Evolutionary conservation across 1,140 invertebrate species (phyloP).

Genomic region (Physella acuta): DNA sequence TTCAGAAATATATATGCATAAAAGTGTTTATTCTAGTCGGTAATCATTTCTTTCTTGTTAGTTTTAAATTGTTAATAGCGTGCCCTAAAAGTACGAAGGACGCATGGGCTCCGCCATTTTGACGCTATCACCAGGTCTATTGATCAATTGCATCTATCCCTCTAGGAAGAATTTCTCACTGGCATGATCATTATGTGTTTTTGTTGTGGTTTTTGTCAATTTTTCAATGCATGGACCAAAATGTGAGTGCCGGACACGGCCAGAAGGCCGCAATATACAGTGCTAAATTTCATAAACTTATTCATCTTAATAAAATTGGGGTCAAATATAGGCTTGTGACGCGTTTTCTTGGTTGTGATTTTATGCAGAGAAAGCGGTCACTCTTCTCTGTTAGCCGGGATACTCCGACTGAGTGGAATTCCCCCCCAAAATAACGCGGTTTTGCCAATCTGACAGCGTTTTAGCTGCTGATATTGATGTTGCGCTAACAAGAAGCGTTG

Average conservation of each 20-base stretch:
- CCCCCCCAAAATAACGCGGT: slow-evolving; percentile 50
- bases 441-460: slow-evolving; percentile 48
- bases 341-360: slow-evolving; percentile 12
- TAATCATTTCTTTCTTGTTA: background rate
- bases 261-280: slow-evolving; percentile 19
- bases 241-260: slow-evolving; percentile 24
- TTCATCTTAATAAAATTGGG: background rate
- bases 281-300: slow-evolving; percentile 3
- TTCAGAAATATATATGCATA: background rate
- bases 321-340: background rate
- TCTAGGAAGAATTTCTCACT: slow-evolving; percentile 48
- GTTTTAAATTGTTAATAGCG: background rate
- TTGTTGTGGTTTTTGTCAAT: slow-evolving; percentile 52
- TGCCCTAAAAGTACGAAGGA: slow-evolving; percentile 8
- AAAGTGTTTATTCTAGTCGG: background rate
- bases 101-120: slow-evolving; percentile 50
- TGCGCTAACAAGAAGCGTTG: slow-evolving; percentile 36
- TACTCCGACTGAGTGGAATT: slow-evolving; percentile 40
- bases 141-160: slow-evolving; percentile 44
- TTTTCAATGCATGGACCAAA: slow-evolving; percentile 35
- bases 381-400: slow-evolving; percentile 38
- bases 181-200: slow-evolving; percentile 59
- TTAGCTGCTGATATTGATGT: slow-evolving; percentile 45
- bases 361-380: slow-evolving; percentile 38
- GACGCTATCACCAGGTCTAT: slow-evolving; percentile 45